Conservation (phyloP, 2,113 vertebrate species). For the Myrmecophaga tridactyla region DNA sequence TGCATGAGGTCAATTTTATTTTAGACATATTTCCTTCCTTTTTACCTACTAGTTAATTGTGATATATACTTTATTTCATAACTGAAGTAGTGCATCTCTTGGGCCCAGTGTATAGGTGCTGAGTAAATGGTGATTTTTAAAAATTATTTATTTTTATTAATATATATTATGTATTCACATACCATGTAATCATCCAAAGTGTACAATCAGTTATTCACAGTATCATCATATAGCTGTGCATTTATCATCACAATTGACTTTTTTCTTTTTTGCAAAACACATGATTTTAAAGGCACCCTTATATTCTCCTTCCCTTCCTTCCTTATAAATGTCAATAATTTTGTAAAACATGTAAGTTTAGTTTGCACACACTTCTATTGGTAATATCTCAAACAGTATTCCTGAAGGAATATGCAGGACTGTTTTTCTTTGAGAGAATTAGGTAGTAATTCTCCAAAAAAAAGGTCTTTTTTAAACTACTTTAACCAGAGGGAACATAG, state of each 20-base stretch:
- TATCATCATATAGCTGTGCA: too few relatives aligned
- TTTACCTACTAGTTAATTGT: neutral
- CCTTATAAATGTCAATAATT: neutral
- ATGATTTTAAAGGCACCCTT: neutral
- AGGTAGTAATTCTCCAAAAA: too few relatives aligned
- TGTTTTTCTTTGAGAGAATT: neutral
- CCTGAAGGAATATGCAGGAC: neutral
- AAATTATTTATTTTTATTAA: too few relatives aligned
- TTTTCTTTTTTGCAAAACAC: neutral
- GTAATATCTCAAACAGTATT: neutral
- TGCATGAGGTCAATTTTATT: neutral
- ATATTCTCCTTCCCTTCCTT: neutral
- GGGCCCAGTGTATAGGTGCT: too few relatives aligned
- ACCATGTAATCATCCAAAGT: too few relatives aligned
- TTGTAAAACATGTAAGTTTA: neutral
- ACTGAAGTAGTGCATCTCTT: fast-evolving
- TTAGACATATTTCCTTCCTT: neutral
- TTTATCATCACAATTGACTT: too few relatives aligned
- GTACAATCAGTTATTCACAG: too few relatives aligned
- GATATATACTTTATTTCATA: neutral
- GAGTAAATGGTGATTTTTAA: too few relatives aligned
- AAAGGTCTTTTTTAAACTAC: neutral
- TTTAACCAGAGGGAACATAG: neutral
- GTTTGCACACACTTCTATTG: neutral
- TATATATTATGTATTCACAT: too few relatives aligned